Base-by-base conservation (phyloP, 1,140 invertebrate species). In the Phymorhynchus buccinoides region DNA sequence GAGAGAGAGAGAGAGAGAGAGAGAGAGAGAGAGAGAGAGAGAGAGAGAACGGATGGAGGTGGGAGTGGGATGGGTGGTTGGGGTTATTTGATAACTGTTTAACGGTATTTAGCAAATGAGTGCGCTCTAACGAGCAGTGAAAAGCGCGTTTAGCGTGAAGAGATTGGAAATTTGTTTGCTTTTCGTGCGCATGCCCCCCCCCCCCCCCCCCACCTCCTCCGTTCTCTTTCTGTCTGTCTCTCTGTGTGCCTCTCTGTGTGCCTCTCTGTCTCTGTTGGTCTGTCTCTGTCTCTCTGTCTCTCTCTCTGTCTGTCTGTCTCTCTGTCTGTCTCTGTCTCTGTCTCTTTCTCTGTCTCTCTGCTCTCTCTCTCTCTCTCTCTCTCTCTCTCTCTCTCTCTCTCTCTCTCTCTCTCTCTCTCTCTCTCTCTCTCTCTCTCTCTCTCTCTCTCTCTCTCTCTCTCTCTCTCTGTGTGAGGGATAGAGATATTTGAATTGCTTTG, bases 1-100 rank as follows among this genome's bases (percentile, higher is more conserved):
- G 9, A 30, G 68, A 41, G 80, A 32, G 83, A 48, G 71, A 77
- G 84, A 78, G 75, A 78, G 48, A 82, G 80, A 82, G 80, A 82
- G 32, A 56, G 56, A 37, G 80, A 82, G n/a, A 80, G 6, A 52
- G 41, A 27, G 35, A 81, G 27, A 42, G 30, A 41, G 30, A 48
- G 30, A 41, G 37, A 30, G 35, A 27, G n/a, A n/a, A n/a, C n/a
- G n/a, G n/a, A n/a, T n/a, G n/a, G n/a, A n/a, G n/a, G n/a, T 14
- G 16, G 18, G 30, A n/a, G 30, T 4, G n/a, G 30, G 62, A 18
- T 35, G n/a, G n/a, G n/a, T n/a, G n/a, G n/a, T n/a, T n/a, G n/a
- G n/a, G n/a, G n/a, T n/a, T n/a, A n/a, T n/a, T n/a, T n/a, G n/a
- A n/a, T n/a, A n/a, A n/a, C n/a, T n/a, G n/a, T n/a, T n/a, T n/a